Base-by-base conservation (phyloP, 1,140 invertebrate genomes). In the Pomacea maculata region DNA sequence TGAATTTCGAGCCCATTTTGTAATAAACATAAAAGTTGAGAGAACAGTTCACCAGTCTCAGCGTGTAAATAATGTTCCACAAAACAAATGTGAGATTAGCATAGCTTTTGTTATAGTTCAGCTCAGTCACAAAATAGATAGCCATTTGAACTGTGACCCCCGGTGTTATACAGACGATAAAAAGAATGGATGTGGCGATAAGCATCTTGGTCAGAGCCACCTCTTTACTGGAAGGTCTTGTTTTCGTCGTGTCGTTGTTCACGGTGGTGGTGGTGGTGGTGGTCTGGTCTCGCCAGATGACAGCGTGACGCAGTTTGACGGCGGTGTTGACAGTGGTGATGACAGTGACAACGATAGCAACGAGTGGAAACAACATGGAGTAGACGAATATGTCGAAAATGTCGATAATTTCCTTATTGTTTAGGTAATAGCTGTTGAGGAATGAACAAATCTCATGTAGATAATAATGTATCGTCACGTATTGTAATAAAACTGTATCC, bases 11-110 rank as follows among this genome's bases (percentile, higher is more conserved):
- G 0, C 79, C 71, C 72, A 80, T 74, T 45, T 75, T 57, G 29
- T 64, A 67, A 61, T 80, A 80, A 21, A 80, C 21, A 63, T 74
- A 73, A 71, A 80, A 74, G 61, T 74, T 80, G 72, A 75, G 6
- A 6, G 79, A 73, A 29, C 70, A 72, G 72, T 75, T 80, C 9
- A 75, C 8, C 29, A 54, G 64, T 19, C 71, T 25, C 14, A 80
- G 65, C 25, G 75, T n/a, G 72, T 25, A 11, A 25, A 72, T 73
- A 63, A 73, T 29, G 52, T 54, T 73, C 79, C 79, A 80, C n/a
- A 75, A 57, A 14, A 73, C 71, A 11, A 12, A 25, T 4, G 19
- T 65, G 15, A 73, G 54, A 61, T 80, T 80, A 34, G 63, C 29
- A 55, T 75, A 73, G 9, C 14, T 29, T 4, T 61, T 61, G 7